Evolutionary conservation across 2,797 vertebrate genomes (phyloP), one percentile per base, ranked within the genome.

Genomic region (Lates japonicus): DNA sequence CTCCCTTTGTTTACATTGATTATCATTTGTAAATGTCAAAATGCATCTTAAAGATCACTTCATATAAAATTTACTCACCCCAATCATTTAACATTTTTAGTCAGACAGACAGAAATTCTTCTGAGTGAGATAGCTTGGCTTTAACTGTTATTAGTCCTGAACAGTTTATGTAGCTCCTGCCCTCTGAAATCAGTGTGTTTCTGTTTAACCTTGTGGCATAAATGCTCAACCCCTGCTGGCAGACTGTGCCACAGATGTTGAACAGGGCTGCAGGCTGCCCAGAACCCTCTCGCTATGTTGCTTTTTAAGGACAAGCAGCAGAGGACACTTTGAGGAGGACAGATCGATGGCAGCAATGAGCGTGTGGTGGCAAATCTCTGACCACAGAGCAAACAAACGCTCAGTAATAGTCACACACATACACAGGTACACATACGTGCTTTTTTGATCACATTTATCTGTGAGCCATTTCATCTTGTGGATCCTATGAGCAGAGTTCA

Each of bases 241-340:
- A 93, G 92, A 87, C 74, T 91, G 87, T 39, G 49, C 76, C 84
- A 74, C 92, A 91, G 86, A 90, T 92, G 91, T 88, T 90, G 69
- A 60, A 55, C 76, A 44, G 73, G 44, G 54, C 74, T 81, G 60
- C 48, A 3, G 59, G 76, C 80, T 58, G 73, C 78, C 62, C 72
- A 58, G 49, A 78, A 37, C 74, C 70, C 17, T 25, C 65, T 61
- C 82, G 76, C 55, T 54, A 41, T 72, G 76, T 79, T 80, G 80
- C 84, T 86, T 87, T 85, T 70, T 68, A 87, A 84, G 82, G 76
- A 44, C 76, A 63, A 62, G 72, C 71, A 80, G 72, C 68, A 83
- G 77, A 88, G 87, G 81, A 71, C 77, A 70, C 49, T 80, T 76
- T 29, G 62, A 80, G 52, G 70, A 66, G 80, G 66, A 81, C 55